Base-by-base conservation (phyloP, 2,113 vertebrate species). In the Neolamprologus tretocephalus region DNA sequence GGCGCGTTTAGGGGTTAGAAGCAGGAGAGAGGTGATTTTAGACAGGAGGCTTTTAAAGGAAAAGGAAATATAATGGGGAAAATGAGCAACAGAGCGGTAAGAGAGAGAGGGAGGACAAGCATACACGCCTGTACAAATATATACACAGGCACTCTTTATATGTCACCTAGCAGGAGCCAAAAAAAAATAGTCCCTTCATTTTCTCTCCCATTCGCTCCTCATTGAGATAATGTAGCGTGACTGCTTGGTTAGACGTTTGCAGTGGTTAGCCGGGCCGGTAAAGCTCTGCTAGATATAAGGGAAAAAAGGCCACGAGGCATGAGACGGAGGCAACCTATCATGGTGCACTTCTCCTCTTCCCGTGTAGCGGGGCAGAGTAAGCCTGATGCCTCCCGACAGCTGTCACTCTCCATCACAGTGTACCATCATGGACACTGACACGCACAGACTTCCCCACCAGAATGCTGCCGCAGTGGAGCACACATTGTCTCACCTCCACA, bases 361-460 rank as follows among this genome's bases (percentile, higher is more conserved):
- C 45, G 78, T 63, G 80, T 79, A 84, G 91, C 85, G 31, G 49
- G 79, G 40, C 84, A 86, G 89, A 53, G 89, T 94, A 89, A 93
- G 92, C 87, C 90, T 95, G 94, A 96, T 96, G 93, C 87, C 33
- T 82, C 63, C 84, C 91, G 95, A 96, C 96, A 96, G 94, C 94
- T 96, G 95, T 95, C 95, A 95, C 93, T 96, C 96, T 93, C 85
- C 87, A 95, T 96, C 93, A 90, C 86, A n/a, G 82, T 40, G 87
- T 82, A 89, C 86, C 90, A 57, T 82, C 83, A 31, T 26, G 84
- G 89, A 89, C 86, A 81, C 83, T 66, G 87, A 92, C 92, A 94
- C n/a, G 23, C 85, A 47, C 63, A 37, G 31, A 88, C 89, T 92
- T 85, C 87, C 40, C 55, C 85, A 40, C 16, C 86, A 84, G 84